Evolutionary conservation across 2,797 vertebrate species (phyloP).

Genomic region (Iguana delicatissima): DNA sequence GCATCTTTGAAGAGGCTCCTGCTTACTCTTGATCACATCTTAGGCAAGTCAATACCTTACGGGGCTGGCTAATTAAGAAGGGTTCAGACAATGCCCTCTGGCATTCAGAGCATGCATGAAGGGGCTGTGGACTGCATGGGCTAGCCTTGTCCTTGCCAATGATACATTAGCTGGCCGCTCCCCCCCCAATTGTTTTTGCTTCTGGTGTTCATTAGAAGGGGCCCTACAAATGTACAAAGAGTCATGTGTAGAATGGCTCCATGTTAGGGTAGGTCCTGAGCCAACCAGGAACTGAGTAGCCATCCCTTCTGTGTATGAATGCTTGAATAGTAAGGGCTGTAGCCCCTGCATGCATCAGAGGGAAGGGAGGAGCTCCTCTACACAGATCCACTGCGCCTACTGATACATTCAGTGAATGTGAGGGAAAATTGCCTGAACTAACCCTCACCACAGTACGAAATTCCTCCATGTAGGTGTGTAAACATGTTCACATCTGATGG

Average conservation of each 20-base stretch:
- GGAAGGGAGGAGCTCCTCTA: background rate
- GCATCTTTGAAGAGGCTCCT: background rate
- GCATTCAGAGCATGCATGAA: background rate
- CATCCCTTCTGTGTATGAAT: background rate
- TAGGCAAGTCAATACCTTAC: background rate
- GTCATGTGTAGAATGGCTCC: background rate
- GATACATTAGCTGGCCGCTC: background rate
- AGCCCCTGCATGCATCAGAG: background rate
- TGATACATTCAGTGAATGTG: background rate
- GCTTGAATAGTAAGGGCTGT: background rate
- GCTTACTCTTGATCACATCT: background rate
- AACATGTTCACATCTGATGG: background rate
- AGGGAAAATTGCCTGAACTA: background rate
- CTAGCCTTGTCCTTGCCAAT: background rate
- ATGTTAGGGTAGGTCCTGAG: background rate
- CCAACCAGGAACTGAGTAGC: background rate
- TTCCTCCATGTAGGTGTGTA: background rate
- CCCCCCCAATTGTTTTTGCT: background rate
- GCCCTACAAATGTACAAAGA: background rate
- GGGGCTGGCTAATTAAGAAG: background rate
- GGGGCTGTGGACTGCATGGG: background rate
- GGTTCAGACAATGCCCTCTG: background rate
- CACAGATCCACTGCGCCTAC: background rate
- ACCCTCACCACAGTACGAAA: background rate
- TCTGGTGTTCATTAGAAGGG: background rate